Base-by-base conservation (phyloP, 2,113 vertebrate genomes). In the Rhegmatorhina hoffmannsi region DNA sequence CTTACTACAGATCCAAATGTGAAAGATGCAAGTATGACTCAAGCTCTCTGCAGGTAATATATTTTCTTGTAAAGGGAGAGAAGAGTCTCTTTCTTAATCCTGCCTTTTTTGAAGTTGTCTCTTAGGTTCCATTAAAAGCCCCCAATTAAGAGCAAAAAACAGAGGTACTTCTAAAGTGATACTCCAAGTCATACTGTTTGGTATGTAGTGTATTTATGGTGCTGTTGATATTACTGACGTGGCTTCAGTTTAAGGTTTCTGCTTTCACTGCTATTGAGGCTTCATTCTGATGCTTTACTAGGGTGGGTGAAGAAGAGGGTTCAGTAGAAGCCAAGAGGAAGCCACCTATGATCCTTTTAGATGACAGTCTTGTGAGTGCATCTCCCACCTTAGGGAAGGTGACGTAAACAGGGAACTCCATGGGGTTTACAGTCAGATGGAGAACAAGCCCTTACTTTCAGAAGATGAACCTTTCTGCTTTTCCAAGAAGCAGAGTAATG, bases 1-100 rank as follows among this genome's bases (percentile, higher is more conserved):
- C 99, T 99, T 95, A 99, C 99, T 80, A 99, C 99, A 16, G 99
- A 99, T 97, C 99, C 99, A 66, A 99, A 99, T 53, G 99, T 99
- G 62, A 99, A 99, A 98, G 99, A 99, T 53, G 99, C 99, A 83
- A 99, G 98, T 92, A 99, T 99, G 99, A 99, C 99, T 73, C 99
- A 98, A 96, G 99, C 99, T 31, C 98, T 99, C 52, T 99, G 99
- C 99, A 99, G 99, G 99, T 99, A 97, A 83, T 53, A 24, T 75
- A 31, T 83, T 60, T 72, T 21, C 33, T 13, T 87, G n/a, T 40
- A 52, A 36, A 87, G 47, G 5, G 13, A 28, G 12, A 13, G 2
- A 33, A 47, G 10, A 19, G 17, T n/a, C 4, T 64, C 7, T 34
- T n/a, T 70, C 17, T 62, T 53, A 17, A 38, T 92, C 20, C 52